These are phyloP conservation scores for Nomada ferruginata DNA, from an alignment of 2,888 invertebrate species.

Conservation along the genomic window DNA sequence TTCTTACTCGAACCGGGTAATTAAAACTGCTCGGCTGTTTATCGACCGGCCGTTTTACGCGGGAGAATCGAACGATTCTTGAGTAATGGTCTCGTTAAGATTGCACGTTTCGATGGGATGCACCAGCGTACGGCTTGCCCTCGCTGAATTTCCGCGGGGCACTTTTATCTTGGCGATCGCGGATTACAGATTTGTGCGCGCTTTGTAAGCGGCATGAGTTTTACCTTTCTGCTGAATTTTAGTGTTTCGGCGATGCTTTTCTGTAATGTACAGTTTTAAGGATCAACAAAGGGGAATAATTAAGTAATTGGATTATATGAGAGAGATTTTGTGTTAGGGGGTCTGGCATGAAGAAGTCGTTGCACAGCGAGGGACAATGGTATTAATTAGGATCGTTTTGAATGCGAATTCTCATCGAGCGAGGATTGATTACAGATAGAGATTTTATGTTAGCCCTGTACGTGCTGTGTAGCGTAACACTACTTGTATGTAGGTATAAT, in stretches of 20 bases:
- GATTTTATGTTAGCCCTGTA: no score
- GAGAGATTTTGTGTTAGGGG: no score
- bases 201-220: background rate
- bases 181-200: background rate
- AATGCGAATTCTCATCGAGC: no score
- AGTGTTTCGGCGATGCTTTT: background rate
- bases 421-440: no score
- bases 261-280: no score
- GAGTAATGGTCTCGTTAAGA: conserved; percentile 32
- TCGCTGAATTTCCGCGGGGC: background rate
- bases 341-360: no score
- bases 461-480: no score
- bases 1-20: conserved; percentile 21
- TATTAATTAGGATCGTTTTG: no score
- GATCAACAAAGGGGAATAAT: no score
- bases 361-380: no score
- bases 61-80: conserved; percentile 28
- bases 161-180: conserved; percentile 1
- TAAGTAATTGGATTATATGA: no score
- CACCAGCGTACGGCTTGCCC: background rate
- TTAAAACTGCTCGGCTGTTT: conserved; percentile 37
- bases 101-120: conserved; percentile 17
- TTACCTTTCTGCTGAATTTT: background rate
- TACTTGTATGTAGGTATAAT: no score
- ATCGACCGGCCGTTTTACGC: conserved; percentile 32